These are phyloP conservation scores for Spicauda simplicius DNA, from an alignment of 2,888 invertebrate species.

Conservation along the genomic window DNA sequence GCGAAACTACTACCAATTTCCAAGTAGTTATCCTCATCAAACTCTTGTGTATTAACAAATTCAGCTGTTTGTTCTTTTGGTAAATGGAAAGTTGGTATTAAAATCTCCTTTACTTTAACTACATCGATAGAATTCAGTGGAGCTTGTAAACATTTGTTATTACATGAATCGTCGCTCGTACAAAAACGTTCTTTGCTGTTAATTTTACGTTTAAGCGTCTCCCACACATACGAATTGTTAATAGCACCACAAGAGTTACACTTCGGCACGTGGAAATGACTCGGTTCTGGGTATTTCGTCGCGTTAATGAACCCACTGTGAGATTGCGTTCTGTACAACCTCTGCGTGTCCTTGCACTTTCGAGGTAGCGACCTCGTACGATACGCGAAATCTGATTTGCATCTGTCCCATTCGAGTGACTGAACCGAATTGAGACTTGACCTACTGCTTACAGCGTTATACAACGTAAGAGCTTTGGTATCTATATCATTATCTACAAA, in stretches of 20 bases:
- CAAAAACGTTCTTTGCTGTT: constrained; percentile 44
- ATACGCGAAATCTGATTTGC: constrained; percentile 54
- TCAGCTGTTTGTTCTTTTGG: constrained; percentile 53
- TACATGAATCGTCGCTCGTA: constrained; percentile 46
- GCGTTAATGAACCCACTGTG: constrained; percentile 71
- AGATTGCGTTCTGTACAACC: constrained; percentile 69
- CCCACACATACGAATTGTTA: constrained; percentile 57
- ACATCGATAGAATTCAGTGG: constrained; percentile 39
- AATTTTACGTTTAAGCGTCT: constrained; percentile 49
- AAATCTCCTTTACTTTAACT: constrained; percentile 58
- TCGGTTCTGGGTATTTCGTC: constrained; percentile 68
- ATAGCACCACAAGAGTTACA: constrained; percentile 63
- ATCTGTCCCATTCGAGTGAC: constrained; percentile 72
- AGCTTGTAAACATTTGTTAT: constrained; percentile 54
- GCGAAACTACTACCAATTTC: constrained; percentile 66
- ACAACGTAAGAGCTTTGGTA: constrained; percentile 42
- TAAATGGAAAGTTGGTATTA: constrained; percentile 59
- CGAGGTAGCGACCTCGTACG: constrained; percentile 65
- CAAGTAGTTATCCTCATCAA: constrained; percentile 75
- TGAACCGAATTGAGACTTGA: constrained; percentile 71
- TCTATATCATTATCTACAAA: constrained; percentile 1
- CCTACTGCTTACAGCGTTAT: constrained; percentile 55
- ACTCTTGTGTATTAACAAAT: constrained; percentile 76
- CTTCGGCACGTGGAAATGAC: constrained; percentile 74
- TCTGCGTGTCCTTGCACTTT: constrained; percentile 37